phyloP scores from a whole-genome alignment of 2,797 vertebrate genomes.

The Peromyscus attwateri region DNA sequence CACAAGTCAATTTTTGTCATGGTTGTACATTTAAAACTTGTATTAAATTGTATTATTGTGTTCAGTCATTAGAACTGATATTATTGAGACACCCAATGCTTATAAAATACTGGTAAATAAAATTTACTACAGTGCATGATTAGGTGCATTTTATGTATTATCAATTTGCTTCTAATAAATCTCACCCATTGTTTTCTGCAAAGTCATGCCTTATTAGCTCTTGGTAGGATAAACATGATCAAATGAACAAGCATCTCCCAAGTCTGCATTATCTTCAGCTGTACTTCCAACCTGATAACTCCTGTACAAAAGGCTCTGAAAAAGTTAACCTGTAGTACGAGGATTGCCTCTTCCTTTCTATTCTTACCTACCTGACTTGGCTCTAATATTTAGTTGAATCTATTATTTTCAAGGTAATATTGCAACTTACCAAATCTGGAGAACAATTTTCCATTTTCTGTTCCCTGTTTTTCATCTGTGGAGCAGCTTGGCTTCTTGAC shows the following conservation, averaged over 20 bases:
- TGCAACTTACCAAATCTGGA: not conserved
- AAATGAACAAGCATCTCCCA: not conserved
- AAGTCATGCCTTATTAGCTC: not conserved
- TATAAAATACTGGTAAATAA: slow-evolving; percentile 18
- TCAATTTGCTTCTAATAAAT: not conserved
- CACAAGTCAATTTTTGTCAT: slow-evolving; percentile 8
- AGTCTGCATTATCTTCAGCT: not conserved
- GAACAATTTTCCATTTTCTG: not conserved
- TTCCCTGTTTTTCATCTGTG: not conserved
- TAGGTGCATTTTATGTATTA: not conserved
- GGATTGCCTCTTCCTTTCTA: not conserved
- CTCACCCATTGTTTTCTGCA: not conserved
- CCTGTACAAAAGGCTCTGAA: not conserved
- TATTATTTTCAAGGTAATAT: not conserved
- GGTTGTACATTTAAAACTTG: not conserved
- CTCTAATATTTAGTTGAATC: not conserved
- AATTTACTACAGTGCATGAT: not conserved
- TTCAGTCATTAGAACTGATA: not conserved
- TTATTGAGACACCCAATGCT: not conserved
- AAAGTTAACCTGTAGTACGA: not conserved
- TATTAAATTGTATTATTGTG: not conserved
- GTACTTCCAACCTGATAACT: not conserved
- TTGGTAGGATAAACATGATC: not conserved
- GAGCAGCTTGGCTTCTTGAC: not conserved
- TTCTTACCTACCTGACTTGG: not conserved